phyloP scores from a whole-genome alignment of 2,797 vertebrate genomes.

The Sebastes glaucus region DNA sequence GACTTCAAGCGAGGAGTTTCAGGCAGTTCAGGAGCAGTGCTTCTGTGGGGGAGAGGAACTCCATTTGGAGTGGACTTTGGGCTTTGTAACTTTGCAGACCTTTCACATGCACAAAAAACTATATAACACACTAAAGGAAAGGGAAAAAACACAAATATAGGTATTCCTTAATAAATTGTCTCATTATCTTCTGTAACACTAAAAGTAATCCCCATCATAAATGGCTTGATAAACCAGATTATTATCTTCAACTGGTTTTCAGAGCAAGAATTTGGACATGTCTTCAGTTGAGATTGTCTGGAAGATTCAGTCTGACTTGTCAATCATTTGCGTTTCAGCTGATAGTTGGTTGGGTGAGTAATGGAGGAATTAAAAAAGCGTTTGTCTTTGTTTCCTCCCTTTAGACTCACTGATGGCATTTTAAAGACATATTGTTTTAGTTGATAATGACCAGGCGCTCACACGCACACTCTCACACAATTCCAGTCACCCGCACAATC shows the following conservation, averaged over 20 bases:
- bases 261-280: not conserved
- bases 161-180: no score
- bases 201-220: not conserved
- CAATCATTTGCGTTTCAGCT: not conserved
- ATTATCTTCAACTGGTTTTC: not conserved
- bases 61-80: not conserved
- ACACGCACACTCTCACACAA: not conserved
- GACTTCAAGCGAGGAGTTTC: no score
- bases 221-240: not conserved
- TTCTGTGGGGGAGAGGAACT: not conserved
- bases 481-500: conserved; percentile 18
- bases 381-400: not conserved
- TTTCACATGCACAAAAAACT: no score
- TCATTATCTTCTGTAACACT: no score
- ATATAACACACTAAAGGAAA: no score
- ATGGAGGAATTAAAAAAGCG: not conserved
- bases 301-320: not conserved
- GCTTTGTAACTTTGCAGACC: no score
- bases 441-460: conserved; percentile 7
- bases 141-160: no score
- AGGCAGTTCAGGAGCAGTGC: not conserved
- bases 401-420: conserved; percentile 9
- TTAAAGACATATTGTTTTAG: conserved; percentile 9
- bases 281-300: not conserved
- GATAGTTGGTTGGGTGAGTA: not conserved